phyloP scores from a whole-genome alignment of 2,888 invertebrate genomes.

The Scaeva pyrastri region DNA sequence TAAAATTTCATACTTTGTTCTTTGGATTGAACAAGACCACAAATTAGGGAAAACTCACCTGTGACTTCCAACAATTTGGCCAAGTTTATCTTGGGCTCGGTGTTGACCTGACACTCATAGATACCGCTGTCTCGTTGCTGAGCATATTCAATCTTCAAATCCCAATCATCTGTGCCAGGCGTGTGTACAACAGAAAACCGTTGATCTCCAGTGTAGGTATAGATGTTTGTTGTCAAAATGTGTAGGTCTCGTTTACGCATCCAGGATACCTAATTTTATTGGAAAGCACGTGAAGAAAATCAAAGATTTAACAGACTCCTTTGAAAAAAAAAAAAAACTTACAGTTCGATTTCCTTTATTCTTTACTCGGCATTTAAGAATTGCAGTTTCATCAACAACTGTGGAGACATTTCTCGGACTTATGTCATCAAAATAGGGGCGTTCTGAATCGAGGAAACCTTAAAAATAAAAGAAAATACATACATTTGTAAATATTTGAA shows the following conservation, averaged over 20 bases:
- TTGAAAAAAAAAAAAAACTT: slow-evolving; percentile 81
- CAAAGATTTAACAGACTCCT: background rate
- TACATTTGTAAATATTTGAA: too few relatives aligned
- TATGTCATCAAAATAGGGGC: slow-evolving; percentile 94
- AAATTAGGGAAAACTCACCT: slow-evolving; percentile 84
- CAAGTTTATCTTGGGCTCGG: slow-evolving; percentile 94
- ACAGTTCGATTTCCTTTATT: slow-evolving; percentile 95
- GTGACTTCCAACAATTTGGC: slow-evolving; percentile 91
- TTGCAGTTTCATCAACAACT: slow-evolving; percentile 92
- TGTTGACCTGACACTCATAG: slow-evolving; percentile 95
- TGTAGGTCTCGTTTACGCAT: slow-evolving; percentile 86
- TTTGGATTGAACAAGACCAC: too few relatives aligned
- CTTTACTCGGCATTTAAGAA: slow-evolving; percentile 92
- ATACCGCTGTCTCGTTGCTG: slow-evolving; percentile 93
- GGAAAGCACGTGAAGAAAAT: too few relatives aligned
- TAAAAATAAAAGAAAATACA: slow-evolving; percentile 50
- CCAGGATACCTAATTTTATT: slow-evolving; percentile 81
- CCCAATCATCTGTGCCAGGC: slow-evolving; percentile 94
- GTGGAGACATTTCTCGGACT: slow-evolving; percentile 93
- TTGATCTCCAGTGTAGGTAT: slow-evolving; percentile 94
- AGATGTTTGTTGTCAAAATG: slow-evolving; percentile 92
- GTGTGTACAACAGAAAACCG: slow-evolving; percentile 94
- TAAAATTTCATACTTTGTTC: too few relatives aligned
- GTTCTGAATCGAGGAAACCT: slow-evolving; percentile 82
- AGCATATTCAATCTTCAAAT: slow-evolving; percentile 92